Conservation (phyloP, 1,140 invertebrate genomes). For the Aphelinus certus region DNA sequence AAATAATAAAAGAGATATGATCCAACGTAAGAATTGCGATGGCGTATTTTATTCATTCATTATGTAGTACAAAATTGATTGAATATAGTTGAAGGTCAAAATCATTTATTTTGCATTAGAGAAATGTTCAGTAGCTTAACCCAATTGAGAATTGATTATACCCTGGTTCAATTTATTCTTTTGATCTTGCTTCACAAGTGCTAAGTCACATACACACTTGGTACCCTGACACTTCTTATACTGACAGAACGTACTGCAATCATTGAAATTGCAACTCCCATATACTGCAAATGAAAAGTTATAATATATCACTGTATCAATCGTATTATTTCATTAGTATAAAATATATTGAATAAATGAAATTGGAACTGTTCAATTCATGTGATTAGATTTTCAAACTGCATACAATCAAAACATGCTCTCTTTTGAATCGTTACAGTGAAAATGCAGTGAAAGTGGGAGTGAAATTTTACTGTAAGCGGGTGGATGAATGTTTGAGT, state of each 20-base stretch:
- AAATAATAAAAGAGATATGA: conserved; percentile 11
- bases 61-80: too few relatives aligned
- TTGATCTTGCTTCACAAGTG: not conserved
- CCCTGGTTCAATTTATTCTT: not conserved
- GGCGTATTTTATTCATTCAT: too few relatives aligned
- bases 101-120: too few relatives aligned
- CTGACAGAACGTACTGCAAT: conserved; percentile 2
- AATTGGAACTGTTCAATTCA: not conserved
- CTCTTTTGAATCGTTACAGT: too few relatives aligned
- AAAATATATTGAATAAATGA: not conserved
- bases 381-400: too few relatives aligned
- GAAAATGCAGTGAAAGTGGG: too few relatives aligned
- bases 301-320: not conserved
- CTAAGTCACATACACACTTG: not conserved
- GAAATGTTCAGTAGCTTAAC: not conserved
- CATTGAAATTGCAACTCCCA: not conserved
- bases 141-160: conserved; percentile 1
- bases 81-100: too few relatives aligned
- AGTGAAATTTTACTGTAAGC: too few relatives aligned
- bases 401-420: too few relatives aligned
- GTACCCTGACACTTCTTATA: not conserved
- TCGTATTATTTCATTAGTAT: too few relatives aligned
- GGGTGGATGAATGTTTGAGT: too few relatives aligned
- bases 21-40: too few relatives aligned
- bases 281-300: not conserved